Percentiles rank a stretch among this genome's conserved stretches.
phyloP scores from a whole-genome alignment of 92 coral and sea anemone genomes.

The Metridium senile region DNA sequence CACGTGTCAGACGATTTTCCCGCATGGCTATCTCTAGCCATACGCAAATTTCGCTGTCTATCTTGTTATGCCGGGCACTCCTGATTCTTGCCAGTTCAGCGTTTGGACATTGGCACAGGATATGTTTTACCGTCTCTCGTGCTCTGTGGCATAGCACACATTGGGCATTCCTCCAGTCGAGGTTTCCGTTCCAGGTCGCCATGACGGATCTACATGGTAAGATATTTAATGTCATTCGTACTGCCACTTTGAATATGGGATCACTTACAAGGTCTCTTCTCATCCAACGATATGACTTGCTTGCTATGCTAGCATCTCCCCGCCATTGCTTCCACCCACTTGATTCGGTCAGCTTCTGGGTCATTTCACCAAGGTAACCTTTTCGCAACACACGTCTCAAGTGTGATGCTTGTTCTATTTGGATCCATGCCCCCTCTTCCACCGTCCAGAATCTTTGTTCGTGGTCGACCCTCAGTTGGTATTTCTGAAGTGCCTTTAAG shows the following conservation, averaged over 20 bases:
- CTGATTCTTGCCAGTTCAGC: background rate
- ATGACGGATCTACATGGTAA: background rate
- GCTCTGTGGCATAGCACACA: background rate
- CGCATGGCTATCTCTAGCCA: background rate
- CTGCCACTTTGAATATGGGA: background rate
- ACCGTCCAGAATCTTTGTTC: too few species aligned
- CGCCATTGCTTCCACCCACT: background rate
- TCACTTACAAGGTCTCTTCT: background rate
- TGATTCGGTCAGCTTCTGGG: too few species aligned
- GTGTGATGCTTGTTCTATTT: background rate
- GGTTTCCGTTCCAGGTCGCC: background rate
- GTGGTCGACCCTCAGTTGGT: too few species aligned
- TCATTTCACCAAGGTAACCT: background rate
- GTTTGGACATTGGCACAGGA: background rate
- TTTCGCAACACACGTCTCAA: background rate
- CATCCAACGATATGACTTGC: background rate
- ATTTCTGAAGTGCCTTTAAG: too few species aligned
- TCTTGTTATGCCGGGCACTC: background rate
- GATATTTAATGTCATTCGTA: background rate
- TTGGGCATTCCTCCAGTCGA: background rate
- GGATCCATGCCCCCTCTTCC: too few species aligned
- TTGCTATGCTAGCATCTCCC: background rate
- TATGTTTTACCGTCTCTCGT: background rate
- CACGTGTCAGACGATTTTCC: too few species aligned
- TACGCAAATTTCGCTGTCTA: background rate